A percentile compares a stretch with the other conserved stretches of the same genome.
These are phyloP conservation scores for Epinephelus malabaricus DNA, from an alignment of 2,797 vertebrate genomes.

Conservation along the genomic window DNA sequence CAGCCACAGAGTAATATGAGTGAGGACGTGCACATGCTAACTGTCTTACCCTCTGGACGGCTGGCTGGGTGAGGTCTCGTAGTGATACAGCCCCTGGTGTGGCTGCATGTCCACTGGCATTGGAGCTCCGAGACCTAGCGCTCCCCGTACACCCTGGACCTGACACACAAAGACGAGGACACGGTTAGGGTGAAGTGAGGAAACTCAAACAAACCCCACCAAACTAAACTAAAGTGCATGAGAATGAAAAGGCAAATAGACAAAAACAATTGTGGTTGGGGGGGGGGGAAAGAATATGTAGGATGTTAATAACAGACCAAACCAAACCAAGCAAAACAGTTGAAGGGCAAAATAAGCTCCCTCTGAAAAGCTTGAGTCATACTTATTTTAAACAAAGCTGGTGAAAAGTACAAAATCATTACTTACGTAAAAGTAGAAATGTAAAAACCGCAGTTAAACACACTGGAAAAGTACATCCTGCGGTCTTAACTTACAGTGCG, in stretches of 20 bases:
- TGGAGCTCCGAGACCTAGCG: constrained; percentile 77
- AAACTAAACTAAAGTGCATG: constrained; percentile 55
- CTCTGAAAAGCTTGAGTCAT: constrained; percentile 52
- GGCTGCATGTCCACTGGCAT: constrained; percentile 91
- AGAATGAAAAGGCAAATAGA: constrained; percentile 63
- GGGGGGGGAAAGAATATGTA: constrained; percentile 42
- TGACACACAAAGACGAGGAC: constrained; percentile 59
- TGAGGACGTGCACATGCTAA: not conserved
- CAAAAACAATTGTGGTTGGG: constrained; percentile 69
- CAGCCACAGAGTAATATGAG: not conserved
- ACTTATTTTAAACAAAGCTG: constrained; percentile 52
- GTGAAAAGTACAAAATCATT: constrained; percentile 31
- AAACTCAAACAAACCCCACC: constrained; percentile 68
- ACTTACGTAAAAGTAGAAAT: constrained; percentile 16
- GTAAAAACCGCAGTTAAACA: constrained; percentile 12
- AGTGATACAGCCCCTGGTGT: constrained; percentile 89
- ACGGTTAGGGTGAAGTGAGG: constrained; percentile 43
- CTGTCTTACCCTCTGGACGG: constrained; percentile 85
- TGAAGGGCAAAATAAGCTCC: constrained; percentile 52
- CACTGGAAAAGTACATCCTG: not conserved
- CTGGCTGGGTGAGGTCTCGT: constrained; percentile 84
- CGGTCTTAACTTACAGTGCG: not conserved
- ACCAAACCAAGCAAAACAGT: constrained; percentile 61
- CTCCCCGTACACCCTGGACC: constrained; percentile 78
- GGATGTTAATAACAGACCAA: constrained; percentile 72